Evolutionary conservation across 92 coral and sea anemone genomes (phyloP), one percentile per base, ranked within the genome.

Genomic region (Heteractis magnifica): DNA sequence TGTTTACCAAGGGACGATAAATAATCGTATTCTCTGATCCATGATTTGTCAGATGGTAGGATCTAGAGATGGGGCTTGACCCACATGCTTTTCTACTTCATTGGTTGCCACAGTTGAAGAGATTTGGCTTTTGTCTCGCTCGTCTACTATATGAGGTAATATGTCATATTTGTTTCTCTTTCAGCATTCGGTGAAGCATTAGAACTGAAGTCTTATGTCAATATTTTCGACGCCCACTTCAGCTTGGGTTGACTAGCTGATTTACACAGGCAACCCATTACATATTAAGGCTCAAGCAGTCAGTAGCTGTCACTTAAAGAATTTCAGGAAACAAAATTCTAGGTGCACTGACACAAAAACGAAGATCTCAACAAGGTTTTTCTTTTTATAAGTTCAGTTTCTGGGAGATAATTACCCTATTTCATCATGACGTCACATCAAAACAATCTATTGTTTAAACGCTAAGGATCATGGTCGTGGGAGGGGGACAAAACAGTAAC

Each of bases 101-200:
- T 59, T 72, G 53, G 83, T 79, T 62, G 58, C 83, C 75, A 49
- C 56, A 34, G 83, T 34, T 62, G 13, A 60, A 52, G 79, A 76
- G 79, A 49, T 34, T 74, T 19, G 18, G 60, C 23, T 52, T 23
- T 18, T 51, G 49, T 68, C 73, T 68, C 49, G 73, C 10, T 50
- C 8, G 5, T 10, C 26, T 3, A 68, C 44, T 23, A 68, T 11
- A 68, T 26, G 49, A 10, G 73, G 73, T 48, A 68, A 26, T 49
- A 74, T 74, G 55, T 74, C 78, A 74, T 34, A 34, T 12, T 26
- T 68, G 16, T 8, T 62, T 62, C 70, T 59, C 65, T 62, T 18
- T 62, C 26, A 18, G 26, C 26, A 23, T 9, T 68, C 73, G 49
- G 26, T 21, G 13, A 68, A 68, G 73, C 48, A 68, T 20, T 26